A percentile compares a stretch with the other conserved stretches of the same genome.
Evolutionary conservation across 1,140 invertebrate species (phyloP).

Genomic region (Drosophila tsacasi): DNA sequence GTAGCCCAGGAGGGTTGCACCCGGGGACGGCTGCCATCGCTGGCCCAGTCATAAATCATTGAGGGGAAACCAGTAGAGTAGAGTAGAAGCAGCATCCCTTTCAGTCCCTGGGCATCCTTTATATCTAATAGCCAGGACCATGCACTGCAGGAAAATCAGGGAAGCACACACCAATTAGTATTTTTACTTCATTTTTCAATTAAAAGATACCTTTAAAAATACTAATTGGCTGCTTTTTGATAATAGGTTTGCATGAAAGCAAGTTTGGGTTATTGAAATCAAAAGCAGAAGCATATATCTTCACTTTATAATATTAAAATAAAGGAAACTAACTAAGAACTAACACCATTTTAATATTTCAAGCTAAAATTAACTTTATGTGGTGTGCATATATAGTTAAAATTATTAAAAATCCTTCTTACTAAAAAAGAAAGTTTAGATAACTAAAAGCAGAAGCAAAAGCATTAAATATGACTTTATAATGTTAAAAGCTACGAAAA

Average conservation of each 20-base stretch:
- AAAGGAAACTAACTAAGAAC: too few relatives aligned
- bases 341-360: too few relatives aligned
- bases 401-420: too few relatives aligned
- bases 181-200: background rate
- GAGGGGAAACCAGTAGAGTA: constrained; percentile 25
- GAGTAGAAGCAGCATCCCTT: constrained; percentile 10
- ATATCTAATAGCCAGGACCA: background rate
- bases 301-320: too few relatives aligned
- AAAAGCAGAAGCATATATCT: background rate
- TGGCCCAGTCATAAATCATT: constrained; percentile 74
- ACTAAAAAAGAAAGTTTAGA: background rate
- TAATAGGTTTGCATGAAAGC: background rate
- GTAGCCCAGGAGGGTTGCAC: background rate
- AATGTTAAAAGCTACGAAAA: background rate
- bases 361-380: too few relatives aligned
- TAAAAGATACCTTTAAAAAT: background rate
- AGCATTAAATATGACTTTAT: background rate
- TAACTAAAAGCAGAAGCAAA: too few relatives aligned
- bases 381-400: too few relatives aligned
- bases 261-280: background rate
- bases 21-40: constrained; percentile 63
- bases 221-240: too few relatives aligned
- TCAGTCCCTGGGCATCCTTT: background rate
- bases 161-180: background rate
- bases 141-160: constrained; percentile 19